Base-by-base conservation (phyloP, 2,888 invertebrate species). In the Augochlorella aurata region DNA sequence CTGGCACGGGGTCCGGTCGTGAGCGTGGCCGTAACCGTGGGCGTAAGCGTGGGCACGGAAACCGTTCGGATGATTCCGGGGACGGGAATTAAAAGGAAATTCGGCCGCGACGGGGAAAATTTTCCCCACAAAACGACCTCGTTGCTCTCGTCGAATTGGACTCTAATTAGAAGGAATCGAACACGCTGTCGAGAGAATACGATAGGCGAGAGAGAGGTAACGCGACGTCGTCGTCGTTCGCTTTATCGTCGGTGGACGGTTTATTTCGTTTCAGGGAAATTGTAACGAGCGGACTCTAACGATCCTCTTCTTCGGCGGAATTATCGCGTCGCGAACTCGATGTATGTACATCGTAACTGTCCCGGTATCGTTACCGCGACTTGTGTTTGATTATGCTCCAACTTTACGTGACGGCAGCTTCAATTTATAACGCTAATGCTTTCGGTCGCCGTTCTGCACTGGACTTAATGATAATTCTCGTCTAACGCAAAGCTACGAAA, bases 21-120 rank as follows among this genome's bases (percentile, higher is more conserved):
- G 38, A 38, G 38, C 38, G 38, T 38, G 38, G 38, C 38, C 38
- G 38, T 38, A 38, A 21, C 21, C 58, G 58, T 54, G 54, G 54
- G 21, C 54, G 58, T 58, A 58, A 58, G 58, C 58, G 58, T 24
- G 58, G 24, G 47, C 52, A 21, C 58, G 83, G 73, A 65, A 81
- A 52, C 38, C 77, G 70, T 49, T 38, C 54, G 29, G 73, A 74
- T 65, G 58, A 82, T 65, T 74, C 58, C 67, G 77, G 29, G 54
- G 71, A 58, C 45, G 85, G n/a, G 76, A 85, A 85, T 85, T 85
- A 85, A 85, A 85, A 85, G 85, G 86, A 83, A 80, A 81, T 75
- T 74, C 71, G 77, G 74, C 66, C 66, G 65, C 77, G 74, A 54
- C 68, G 54, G 21, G 80, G 77, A 72, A 68, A 84, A 76, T 74